Evolutionary conservation across 2,797 vertebrate genomes (phyloP).

Genomic region (Nyctalus aviator): DNA sequence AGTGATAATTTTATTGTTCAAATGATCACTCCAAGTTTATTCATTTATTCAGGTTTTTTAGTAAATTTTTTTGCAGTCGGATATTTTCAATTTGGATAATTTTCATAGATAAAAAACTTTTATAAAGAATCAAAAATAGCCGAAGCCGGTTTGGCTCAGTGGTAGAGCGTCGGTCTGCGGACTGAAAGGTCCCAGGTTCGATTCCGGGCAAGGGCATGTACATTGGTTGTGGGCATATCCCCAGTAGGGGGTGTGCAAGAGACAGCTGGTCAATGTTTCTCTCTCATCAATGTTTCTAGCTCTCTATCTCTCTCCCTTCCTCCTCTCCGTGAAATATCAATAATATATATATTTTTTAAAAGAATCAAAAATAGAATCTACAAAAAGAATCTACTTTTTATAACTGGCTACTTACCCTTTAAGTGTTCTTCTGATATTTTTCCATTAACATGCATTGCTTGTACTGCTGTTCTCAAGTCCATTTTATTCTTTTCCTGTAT

Average conservation of each 20-base stretch:
- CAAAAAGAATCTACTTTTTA: not conserved
- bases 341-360: not conserved
- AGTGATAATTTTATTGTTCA: not conserved
- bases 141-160: too few species aligned
- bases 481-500: not conserved
- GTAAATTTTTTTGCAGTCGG: not conserved
- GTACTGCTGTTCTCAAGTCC: not conserved
- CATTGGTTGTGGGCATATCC: too few species aligned
- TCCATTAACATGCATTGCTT: constrained; percentile 44
- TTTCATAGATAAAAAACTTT: constrained; percentile 20
- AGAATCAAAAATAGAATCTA: constrained; percentile 45
- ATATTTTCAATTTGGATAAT: constrained; percentile 21
- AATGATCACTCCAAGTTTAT: not conserved
- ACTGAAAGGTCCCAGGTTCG: too few species aligned
- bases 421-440: constrained; percentile 38
- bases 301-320: too few species aligned
- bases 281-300: too few species aligned
- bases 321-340: too few species aligned
- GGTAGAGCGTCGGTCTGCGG: too few species aligned
- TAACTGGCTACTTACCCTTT: constrained; percentile 60
- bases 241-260: too few species aligned
- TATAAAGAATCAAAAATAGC: constrained; percentile 35
- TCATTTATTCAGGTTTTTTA: constrained; percentile 43
- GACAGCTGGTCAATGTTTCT: too few species aligned
- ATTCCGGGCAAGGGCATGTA: too few species aligned